Base-by-base conservation (phyloP, 2,888 invertebrate species). In the Bombyx huttoni region DNA sequence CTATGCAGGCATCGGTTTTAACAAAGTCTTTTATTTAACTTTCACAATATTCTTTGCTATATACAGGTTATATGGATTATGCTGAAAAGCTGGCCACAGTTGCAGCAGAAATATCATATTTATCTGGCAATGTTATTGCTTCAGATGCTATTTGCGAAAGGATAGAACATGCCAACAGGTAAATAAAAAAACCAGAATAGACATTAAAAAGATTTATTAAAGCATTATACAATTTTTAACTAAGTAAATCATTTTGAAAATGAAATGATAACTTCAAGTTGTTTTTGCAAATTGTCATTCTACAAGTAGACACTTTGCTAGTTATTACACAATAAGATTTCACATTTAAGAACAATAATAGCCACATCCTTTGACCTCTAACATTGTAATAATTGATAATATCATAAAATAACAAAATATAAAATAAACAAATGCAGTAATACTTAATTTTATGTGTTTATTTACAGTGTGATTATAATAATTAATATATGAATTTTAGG, bases 121-220 rank as follows among this genome's bases (percentile, higher is more conserved):
- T 90, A 10, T 87, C 89, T 10, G 90, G 90, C 49, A 90, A 90
- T 55, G 79, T 82, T 57, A 82, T 76, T 48, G 89, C 88, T 34
- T 90, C 90, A 49, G 88, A 89, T 68, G 85, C 88, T 9, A 85
- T 90, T 52, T 89, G 90, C 61, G 89, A 90, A 61, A 76, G 89
- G 57, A 85, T 90, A 54, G 81, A 84, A 46, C 86, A 89, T 65
- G 85, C 83, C 24, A 73, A 68, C 74, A 86, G 87, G 88, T 86
- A 71, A 68, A 56, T 57, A 56, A 56, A 56, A 56, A 63, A 52
- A 57, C 45, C 55, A 33, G 50, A 47, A 10, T 47, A 51, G 52
- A 47, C 51, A 55, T 48, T 58, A 61, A 52, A 54, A 59, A 58
- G 62, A 50, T 78, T 73, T 77, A 77, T 70, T 78, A 73, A 68